Percentiles rank a stretch among this genome's conserved stretches.
Conservation (phyloP, 2,888 invertebrate species). For the Acleris literana region DNA sequence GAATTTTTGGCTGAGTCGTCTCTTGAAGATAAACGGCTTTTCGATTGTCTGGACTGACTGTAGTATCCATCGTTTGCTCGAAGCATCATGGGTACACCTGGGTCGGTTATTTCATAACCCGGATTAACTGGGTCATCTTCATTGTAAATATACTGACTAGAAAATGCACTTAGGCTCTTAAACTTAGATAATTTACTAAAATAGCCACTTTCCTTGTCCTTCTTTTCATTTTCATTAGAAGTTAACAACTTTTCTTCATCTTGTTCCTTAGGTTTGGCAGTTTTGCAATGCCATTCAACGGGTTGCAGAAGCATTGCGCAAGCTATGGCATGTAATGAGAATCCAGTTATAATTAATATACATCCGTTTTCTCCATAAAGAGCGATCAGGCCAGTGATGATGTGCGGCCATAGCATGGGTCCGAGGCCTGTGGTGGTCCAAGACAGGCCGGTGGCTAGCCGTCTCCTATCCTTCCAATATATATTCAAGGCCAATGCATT, state of each 20-base stretch:
- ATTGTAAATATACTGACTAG: constrained; percentile 86
- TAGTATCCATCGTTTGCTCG: constrained; percentile 85
- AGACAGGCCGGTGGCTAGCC: constrained; percentile 88
- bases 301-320: constrained; percentile 88
- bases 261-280: constrained; percentile 51
- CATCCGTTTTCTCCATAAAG: constrained; percentile 86
- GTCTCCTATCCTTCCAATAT: constrained; percentile 87
- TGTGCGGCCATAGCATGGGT: constrained; percentile 88
- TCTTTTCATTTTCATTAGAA: constrained; percentile 46
- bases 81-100: constrained; percentile 87
- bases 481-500: constrained; percentile 89
- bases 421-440: constrained; percentile 89
- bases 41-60: constrained; percentile 77
- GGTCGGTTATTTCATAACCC: constrained; percentile 86
- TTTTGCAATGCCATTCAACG: constrained; percentile 88
- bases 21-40: constrained; percentile 67
- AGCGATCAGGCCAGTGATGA: constrained; percentile 86
- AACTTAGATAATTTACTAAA: constrained; percentile 68
- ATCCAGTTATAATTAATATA: constrained; percentile 85
- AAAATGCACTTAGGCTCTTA: constrained; percentile 77
- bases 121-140: constrained; percentile 85
- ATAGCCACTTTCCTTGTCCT: constrained; percentile 67
- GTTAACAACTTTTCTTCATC: constrained; percentile 59
- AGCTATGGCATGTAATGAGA: constrained; percentile 87
- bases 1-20: constrained; percentile 75